A percentile compares a stretch with the other conserved stretches of the same genome.
These are phyloP conservation scores for Mimas tiliae DNA, from an alignment of 2,888 invertebrate species.

Conservation along the genomic window DNA sequence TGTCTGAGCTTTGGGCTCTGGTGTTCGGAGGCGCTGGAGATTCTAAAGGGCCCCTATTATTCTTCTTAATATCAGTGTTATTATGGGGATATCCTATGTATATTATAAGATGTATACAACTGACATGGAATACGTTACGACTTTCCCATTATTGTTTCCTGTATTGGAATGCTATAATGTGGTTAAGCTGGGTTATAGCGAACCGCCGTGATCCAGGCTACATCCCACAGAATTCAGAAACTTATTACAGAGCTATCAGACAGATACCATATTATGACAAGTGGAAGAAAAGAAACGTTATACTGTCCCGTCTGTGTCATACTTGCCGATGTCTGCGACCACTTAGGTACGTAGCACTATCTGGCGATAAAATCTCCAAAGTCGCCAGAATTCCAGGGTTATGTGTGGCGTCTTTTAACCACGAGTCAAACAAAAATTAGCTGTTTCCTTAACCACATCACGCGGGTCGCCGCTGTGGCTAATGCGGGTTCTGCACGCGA, in stretches of 20 bases:
- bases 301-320: constrained; percentile 93
- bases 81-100: constrained; percentile 98
- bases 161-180: constrained; percentile 96
- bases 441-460: no score
- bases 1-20: constrained; percentile 94
- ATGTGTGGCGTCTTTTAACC: neutral
- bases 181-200: constrained; percentile 96
- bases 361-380: no score
- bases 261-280: constrained; percentile 97
- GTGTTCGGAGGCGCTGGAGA: constrained; percentile 96
- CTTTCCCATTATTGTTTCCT: constrained; percentile 95
- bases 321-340: constrained; percentile 95
- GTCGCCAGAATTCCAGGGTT: no score
- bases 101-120: constrained; percentile 93
- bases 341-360: constrained; percentile 76
- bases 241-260: constrained; percentile 95
- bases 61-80: constrained; percentile 93
- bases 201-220: constrained; percentile 96
- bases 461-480: no score
- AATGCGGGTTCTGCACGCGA: no score
- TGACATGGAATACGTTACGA: constrained; percentile 94
- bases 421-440: neutral
- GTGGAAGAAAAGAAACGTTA: constrained; percentile 94
- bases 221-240: constrained; percentile 94
- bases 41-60: constrained; percentile 93